Evolutionary conservation across 64 coral and sea anemone genomes (phyloP).

Genomic region (Astreopora myriophthalma): DNA sequence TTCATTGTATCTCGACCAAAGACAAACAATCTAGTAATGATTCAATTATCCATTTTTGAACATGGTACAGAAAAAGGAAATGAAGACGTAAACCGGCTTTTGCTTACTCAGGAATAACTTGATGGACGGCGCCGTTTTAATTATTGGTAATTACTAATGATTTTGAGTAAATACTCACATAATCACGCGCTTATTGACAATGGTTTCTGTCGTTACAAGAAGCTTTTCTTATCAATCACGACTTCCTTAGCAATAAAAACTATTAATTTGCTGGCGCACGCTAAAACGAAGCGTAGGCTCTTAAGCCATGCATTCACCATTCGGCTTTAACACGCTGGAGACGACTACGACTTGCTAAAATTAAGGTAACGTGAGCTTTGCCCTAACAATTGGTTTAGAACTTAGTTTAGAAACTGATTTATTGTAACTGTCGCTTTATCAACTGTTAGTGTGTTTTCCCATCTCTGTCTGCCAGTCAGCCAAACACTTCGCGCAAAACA

Average conservation of each 20-base stretch:
- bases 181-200: not conserved
- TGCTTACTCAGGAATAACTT: not conserved
- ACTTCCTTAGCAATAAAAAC: not conserved
- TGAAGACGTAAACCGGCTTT: not conserved
- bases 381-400: not conserved
- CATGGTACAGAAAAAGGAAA: not conserved
- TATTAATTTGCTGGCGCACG: not conserved
- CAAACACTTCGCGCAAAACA: too few species aligned
- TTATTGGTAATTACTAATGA: not conserved
- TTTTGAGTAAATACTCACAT: not conserved
- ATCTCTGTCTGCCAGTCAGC: too few species aligned
- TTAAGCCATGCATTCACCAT: not conserved
- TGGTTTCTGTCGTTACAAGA: not conserved
- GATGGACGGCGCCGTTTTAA: not conserved
- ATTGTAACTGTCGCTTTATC: not conserved
- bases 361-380: not conserved
- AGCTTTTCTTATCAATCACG: conserved; percentile 24
- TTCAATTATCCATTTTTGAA: too few species aligned
- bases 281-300: not conserved
- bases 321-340: not conserved
- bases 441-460: too few species aligned
- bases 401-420: not conserved
- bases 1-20: too few species aligned
- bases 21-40: too few species aligned
- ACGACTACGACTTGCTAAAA: not conserved